Evolutionary conservation across 2,797 vertebrate species (phyloP).

Genomic region (Decapterus maruadsi): DNA sequence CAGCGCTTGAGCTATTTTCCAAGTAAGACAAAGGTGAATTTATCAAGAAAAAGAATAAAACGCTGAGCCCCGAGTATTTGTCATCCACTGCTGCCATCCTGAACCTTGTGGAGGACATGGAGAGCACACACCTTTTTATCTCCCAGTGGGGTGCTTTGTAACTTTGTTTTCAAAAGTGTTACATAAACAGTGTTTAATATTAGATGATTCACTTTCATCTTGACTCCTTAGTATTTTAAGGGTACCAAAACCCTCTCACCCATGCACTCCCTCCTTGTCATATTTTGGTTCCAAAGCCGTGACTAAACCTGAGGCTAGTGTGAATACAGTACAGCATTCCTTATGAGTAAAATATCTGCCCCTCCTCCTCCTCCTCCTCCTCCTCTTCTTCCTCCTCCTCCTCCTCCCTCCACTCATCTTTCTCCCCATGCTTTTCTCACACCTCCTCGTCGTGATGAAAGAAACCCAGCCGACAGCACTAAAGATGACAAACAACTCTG

Average conservation of each 20-base stretch:
- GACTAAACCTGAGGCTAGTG: conserved; percentile 32
- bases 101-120: background rate
- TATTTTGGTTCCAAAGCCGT: conserved; percentile 6
- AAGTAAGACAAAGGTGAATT: conserved; percentile 22
- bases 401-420: conserved; percentile 45
- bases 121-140: background rate
- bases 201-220: conserved; percentile 25
- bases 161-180: conserved; percentile 20
- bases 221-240: background rate
- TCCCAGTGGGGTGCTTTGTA: conserved; percentile 14
- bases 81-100: conserved; percentile 12
- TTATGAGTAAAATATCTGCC: conserved; percentile 31
- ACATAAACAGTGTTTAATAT: conserved; percentile 15
- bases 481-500: conserved; percentile 77
- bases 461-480: conserved; percentile 44
- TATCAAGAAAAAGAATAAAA: conserved; percentile 3
- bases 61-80: background rate
- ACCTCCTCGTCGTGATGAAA: conserved; percentile 70
- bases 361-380: conserved; percentile 9
- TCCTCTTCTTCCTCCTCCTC: conserved; percentile 11
- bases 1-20: conserved; percentile 9
- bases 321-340: conserved; percentile 32
- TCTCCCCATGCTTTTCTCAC: conserved; percentile 66
- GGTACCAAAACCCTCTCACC: background rate
- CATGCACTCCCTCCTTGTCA: background rate